Base-by-base conservation (phyloP, 2,797 vertebrate species). In the Balearica regulorum region DNA sequence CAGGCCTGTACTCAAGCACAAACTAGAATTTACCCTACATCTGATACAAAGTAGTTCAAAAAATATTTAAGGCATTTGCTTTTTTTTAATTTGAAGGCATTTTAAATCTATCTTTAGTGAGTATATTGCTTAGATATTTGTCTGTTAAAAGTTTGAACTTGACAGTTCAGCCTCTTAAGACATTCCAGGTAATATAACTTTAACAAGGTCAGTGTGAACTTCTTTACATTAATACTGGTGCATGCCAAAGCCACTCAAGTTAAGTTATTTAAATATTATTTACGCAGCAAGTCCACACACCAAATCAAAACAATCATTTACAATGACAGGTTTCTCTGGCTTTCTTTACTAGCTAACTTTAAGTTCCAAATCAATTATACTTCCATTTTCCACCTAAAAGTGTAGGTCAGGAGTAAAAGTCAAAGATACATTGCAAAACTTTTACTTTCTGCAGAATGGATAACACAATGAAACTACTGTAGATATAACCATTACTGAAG, bases 221-320 rank as follows among this genome's bases (percentile, higher is more conserved):
- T 66, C 60, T 37, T 73, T 60, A 71, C 54, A 31, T 85, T 58
- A 37, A 64, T 20, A 31, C 26, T 75, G 33, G 7, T 87, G 35
- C 12, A 82, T 26, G 58, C 77, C 82, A 75, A 69, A 93, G 72
- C 22, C 57, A 79, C 72, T 89, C 48, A 65, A 75, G 71, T 29
- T 83, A 71, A 48, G 75, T 76, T 43, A 82, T 89, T 87, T 66
- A 81, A 82, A 64, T 41, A 93, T 76, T 89, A 95, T 90, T 94
- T 93, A 90, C 29, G 44, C 80, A 94, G 46, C 68, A 93, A 84
- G 82, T 88, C 90, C 83, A 57, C 53, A 90, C 71, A 64, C 16
- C 54, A 75, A 43, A 92, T 20, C 29, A 96, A 96, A 94, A 37
- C 68, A 81, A 48, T 33, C 85, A 91, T 93, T 96, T 93, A 90